Percentiles rank a stretch among this genome's conserved stretches.
Evolutionary conservation across 2,113 vertebrate species (phyloP).

Genomic region (Tapirus terrestris): DNA sequence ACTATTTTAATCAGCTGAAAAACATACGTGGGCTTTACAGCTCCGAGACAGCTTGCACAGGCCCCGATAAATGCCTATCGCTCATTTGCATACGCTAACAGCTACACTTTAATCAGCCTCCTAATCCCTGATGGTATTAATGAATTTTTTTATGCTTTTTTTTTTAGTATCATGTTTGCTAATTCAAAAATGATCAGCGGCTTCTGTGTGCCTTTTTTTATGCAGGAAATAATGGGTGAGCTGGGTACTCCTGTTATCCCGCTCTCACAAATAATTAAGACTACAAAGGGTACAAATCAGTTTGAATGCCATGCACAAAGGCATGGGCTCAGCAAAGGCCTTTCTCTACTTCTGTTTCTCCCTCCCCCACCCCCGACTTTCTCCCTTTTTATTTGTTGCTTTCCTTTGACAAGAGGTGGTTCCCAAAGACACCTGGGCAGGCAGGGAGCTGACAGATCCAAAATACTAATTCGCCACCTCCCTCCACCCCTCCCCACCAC

Average conservation of each 20-base stretch:
- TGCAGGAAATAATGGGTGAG: constrained; percentile 99
- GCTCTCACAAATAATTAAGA: constrained; percentile 99
- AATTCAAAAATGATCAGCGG: constrained; percentile 99
- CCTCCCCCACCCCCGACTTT: constrained; percentile 75
- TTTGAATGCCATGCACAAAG: constrained; percentile 99
- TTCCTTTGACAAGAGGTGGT: constrained; percentile 87
- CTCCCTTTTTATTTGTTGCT: constrained; percentile 86
- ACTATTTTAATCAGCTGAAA: constrained; percentile 99
- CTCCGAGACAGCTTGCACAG: constrained; percentile 98
- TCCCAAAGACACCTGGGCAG: constrained; percentile 86
- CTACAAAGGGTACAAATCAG: constrained; percentile 99
- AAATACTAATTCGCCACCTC: constrained; percentile 63
- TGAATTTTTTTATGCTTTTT: constrained; percentile 93
- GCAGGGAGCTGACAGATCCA: constrained; percentile 76
- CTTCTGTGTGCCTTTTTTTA: constrained; percentile 99
- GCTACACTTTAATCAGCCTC: constrained; percentile 99
- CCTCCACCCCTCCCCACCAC: background rate
- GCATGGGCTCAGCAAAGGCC: constrained; percentile 90
- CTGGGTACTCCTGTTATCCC: constrained; percentile 99
- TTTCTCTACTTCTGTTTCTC: constrained; percentile 84
- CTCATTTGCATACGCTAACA: constrained; percentile 99
- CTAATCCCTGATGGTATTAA: constrained; percentile 99
- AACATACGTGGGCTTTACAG: constrained; percentile 99
- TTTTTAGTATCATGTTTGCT: constrained; percentile 99
- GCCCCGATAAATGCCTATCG: constrained; percentile 99